These are phyloP conservation scores for Solenopsis invicta DNA, from an alignment of 1,140 invertebrate genomes.

Conservation along the genomic window DNA sequence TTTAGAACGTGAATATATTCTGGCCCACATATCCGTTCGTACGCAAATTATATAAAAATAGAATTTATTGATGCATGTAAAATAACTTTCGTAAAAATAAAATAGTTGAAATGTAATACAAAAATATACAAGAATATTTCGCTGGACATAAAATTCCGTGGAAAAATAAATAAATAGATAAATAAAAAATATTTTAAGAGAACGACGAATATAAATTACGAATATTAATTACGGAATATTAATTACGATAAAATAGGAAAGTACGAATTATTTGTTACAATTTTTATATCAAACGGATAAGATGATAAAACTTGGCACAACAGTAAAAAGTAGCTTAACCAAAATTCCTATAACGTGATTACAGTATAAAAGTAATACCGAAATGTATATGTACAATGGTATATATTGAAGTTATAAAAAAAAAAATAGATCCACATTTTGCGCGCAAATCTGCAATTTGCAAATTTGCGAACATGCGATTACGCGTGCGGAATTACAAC, in stretches of 20 bases:
- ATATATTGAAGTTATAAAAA: neutral
- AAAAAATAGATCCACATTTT: neutral
- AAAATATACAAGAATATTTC: neutral
- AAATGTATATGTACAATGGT: neutral
- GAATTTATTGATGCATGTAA: neutral
- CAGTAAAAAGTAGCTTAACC: neutral
- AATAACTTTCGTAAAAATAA: neutral
- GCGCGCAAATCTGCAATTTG: too few species aligned
- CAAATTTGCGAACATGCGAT: neutral
- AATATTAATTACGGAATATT: neutral
- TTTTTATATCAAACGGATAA: neutral
- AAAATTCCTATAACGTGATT: neutral
- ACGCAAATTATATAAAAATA: neutral
- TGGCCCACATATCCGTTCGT: neutral
- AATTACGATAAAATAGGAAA: neutral
- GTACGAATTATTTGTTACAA: neutral
- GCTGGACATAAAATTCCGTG: neutral
- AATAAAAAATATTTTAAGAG: conserved; percentile 6
- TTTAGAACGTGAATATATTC: neutral
- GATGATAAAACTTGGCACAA: neutral
- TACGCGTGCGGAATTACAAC: neutral
- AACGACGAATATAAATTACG: neutral
- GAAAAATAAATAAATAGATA: conserved; percentile 17
- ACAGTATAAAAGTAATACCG: conserved; percentile 6
- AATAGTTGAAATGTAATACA: neutral